Conservation (phyloP, 1,140 invertebrate species). For the Orius laevigatus region DNA sequence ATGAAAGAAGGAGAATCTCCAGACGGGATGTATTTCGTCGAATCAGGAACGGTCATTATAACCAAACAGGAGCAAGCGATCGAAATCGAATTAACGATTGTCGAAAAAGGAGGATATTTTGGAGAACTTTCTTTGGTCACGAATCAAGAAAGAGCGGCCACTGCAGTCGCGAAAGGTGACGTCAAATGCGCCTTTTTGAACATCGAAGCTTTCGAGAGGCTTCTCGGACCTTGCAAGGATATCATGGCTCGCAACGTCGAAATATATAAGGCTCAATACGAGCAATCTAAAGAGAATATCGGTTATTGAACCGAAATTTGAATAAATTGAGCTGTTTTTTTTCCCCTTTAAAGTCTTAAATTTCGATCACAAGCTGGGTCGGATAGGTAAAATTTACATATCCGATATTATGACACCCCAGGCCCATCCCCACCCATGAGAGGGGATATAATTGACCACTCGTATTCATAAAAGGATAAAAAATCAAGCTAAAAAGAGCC, state of each 20-base stretch:
- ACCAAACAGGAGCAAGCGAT: not conserved
- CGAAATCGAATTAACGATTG: slow-evolving; percentile 12
- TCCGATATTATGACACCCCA: too few relatives aligned
- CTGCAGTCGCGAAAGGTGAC: slow-evolving; percentile 65
- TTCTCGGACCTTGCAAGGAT: slow-evolving; percentile 94
- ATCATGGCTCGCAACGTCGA: slow-evolving; percentile 96
- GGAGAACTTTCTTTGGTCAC: slow-evolving; percentile 90
- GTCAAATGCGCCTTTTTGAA: slow-evolving; percentile 85
- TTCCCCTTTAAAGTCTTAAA: not conserved
- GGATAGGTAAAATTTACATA: too few relatives aligned
- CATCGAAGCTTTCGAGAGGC: slow-evolving; percentile 89
- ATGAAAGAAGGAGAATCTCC: slow-evolving; percentile 87
- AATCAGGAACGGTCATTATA: slow-evolving; percentile 63
- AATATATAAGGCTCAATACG: slow-evolving; percentile 80
- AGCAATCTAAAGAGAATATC: not conserved
- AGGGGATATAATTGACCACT: not conserved
- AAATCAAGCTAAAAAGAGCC: too few relatives aligned
- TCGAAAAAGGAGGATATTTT: slow-evolving; percentile 68
- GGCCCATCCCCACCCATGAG: too few relatives aligned
- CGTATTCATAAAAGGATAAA: not conserved
- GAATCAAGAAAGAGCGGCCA: slow-evolving; percentile 86
- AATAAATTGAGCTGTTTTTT: not conserved
- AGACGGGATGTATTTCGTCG: slow-evolving; percentile 94
- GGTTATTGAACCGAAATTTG: not conserved
- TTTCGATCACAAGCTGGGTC: too few relatives aligned